Percentiles rank a stretch among this genome's conserved stretches.
Conservation (phyloP, 2,797 vertebrate species). For the Tapera naevia region DNA sequence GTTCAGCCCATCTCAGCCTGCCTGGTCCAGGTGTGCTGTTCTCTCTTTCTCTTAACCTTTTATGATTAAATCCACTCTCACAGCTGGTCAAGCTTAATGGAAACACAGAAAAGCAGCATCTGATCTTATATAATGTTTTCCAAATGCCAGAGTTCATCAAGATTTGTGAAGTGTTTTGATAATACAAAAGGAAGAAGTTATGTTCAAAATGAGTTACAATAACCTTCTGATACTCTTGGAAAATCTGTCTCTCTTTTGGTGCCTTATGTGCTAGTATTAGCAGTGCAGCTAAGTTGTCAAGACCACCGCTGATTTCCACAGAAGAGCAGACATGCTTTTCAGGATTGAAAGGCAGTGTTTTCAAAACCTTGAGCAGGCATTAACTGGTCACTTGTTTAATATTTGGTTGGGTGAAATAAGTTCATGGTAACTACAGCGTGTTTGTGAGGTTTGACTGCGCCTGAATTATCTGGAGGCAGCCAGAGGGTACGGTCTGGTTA, state of each 20-base stretch:
- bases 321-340: neutral
- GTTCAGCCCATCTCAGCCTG: neutral
- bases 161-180: neutral
- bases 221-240: neutral
- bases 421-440: neutral
- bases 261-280: neutral
- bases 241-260: neutral
- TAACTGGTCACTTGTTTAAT: neutral
- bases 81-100: neutral
- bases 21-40: neutral
- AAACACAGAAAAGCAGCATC: neutral
- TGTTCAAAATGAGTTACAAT: neutral
- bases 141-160: neutral
- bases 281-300: neutral
- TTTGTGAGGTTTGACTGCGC: neutral
- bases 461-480: neutral
- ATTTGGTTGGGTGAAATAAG: neutral
- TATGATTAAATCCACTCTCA: neutral
- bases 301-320: neutral
- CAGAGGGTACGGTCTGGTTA: neutral
- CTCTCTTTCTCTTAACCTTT: neutral
- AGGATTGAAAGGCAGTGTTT: neutral
- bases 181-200: neutral
- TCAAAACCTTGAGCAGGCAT: neutral
- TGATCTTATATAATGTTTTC: neutral